These are phyloP conservation scores for Aurelia aurita DNA, from an alignment of 30 jellyfish, hydroid and myxozoan species.

Conservation along the genomic window DNA sequence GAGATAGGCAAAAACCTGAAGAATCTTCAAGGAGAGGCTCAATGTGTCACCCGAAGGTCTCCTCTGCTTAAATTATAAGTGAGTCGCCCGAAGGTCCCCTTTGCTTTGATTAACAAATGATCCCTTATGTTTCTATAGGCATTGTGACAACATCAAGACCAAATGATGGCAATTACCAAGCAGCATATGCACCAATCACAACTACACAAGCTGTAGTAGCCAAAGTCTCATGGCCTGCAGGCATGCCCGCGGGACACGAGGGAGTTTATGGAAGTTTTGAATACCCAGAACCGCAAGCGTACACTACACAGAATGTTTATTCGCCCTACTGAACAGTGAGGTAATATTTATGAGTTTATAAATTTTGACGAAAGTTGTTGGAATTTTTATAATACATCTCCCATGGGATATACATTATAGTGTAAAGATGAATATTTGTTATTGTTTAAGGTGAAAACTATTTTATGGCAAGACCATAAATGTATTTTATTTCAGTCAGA, in stretches of 20 bases:
- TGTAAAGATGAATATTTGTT: conserved; percentile 56
- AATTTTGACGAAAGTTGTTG: conserved; percentile 13
- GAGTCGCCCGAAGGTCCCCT: too few species aligned
- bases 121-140: conserved; percentile 1
- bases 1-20: too few species aligned
- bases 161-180: conserved; percentile 69
- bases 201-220: conserved; percentile 94
- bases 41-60: too few species aligned
- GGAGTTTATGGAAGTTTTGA: conserved; percentile 86
- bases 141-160: conserved; percentile 64
- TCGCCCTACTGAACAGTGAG: conserved; percentile 61
- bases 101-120: too few species aligned
- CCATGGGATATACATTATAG: conserved; percentile 40
- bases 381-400: conserved; percentile 36
- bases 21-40: too few species aligned
- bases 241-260: conserved; percentile 88
- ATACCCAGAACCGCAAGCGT: conserved; percentile 88
- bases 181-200: conserved; percentile 96
- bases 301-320: conserved; percentile 75
- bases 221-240: conserved; percentile 97
- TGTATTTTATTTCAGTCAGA: background rate
- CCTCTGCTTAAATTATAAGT: too few species aligned
- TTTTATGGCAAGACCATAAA: conserved; percentile 55
- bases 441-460: conserved; percentile 1
- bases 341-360: conserved; percentile 45